These are phyloP conservation scores for Pantherophis guttatus DNA, from an alignment of 2,113 vertebrate genomes.

Conservation along the genomic window DNA sequence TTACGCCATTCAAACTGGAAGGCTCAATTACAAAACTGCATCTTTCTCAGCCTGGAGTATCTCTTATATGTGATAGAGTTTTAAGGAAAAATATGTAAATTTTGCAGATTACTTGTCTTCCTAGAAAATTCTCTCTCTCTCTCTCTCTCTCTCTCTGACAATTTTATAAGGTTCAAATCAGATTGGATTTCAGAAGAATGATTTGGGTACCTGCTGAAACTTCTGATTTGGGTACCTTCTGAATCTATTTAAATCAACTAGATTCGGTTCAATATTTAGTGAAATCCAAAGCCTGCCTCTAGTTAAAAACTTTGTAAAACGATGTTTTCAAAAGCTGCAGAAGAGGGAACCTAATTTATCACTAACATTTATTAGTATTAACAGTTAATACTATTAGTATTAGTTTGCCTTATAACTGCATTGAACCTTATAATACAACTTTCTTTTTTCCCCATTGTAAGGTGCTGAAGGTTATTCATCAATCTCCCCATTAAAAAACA, in stretches of 20 bases:
- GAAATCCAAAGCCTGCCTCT: not conserved
- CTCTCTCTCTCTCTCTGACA: not conserved
- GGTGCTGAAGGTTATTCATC: not conserved
- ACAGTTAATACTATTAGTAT: too few species aligned
- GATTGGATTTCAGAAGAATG: not conserved
- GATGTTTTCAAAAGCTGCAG: not conserved
- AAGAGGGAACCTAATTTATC: not conserved
- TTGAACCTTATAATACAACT: not conserved
- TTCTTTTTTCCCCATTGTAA: not conserved
- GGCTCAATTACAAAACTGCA: not conserved
- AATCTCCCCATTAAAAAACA: not conserved
- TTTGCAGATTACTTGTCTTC: not conserved
- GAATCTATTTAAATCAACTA: not conserved
- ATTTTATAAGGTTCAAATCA: not conserved
- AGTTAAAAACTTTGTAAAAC: not conserved
- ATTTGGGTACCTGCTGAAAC: not conserved
- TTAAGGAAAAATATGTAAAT: not conserved
- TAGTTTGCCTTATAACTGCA: not conserved
- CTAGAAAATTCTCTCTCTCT: not conserved
- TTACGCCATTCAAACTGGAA: not conserved
- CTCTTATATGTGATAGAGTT: not conserved
- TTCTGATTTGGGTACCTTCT: not conserved
- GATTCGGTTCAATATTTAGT: not conserved
- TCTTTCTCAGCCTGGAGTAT: not conserved
- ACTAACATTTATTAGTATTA: not conserved